A percentile compares a stretch with the other conserved stretches of the same genome.
Conservation (phyloP, 2,888 invertebrate genomes). For the Melinaea marsaeus region DNA sequence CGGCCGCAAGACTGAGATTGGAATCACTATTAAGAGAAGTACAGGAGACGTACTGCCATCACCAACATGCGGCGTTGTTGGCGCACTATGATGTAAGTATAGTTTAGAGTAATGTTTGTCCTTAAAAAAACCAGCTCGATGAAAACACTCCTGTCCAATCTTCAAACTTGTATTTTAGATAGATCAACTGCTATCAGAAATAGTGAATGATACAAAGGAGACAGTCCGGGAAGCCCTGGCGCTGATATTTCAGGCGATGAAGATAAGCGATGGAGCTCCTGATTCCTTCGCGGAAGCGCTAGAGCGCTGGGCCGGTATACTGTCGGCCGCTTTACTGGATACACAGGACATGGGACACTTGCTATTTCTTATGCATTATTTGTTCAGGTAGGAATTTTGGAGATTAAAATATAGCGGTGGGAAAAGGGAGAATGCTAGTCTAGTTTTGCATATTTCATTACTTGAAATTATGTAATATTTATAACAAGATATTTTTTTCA, state of each 20-base stretch:
- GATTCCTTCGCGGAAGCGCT: slow-evolving; percentile 48
- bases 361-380: slow-evolving; percentile 59
- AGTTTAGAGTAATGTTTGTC: neutral
- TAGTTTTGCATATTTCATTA: no score
- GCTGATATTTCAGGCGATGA: slow-evolving; percentile 52
- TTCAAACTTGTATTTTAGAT: slow-evolving; percentile 43
- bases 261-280: slow-evolving; percentile 51
- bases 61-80: slow-evolving; percentile 59
- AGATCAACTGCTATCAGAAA: slow-evolving; percentile 59
- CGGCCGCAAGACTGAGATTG: slow-evolving; percentile 54
- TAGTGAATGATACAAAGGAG: slow-evolving; percentile 43
- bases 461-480: no score
- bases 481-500: no score
- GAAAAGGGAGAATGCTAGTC: no score
- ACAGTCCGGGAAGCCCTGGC: slow-evolving; percentile 58
- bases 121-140: no score
- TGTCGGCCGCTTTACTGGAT: slow-evolving; percentile 49
- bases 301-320: slow-evolving; percentile 59
- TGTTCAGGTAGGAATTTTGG: slow-evolving; percentile 49
- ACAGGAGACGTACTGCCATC: slow-evolving; percentile 65
- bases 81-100: slow-evolving; percentile 59
- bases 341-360: slow-evolving; percentile 52
- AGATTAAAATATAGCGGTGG: no score
- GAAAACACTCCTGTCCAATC: no score
- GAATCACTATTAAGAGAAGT: slow-evolving; percentile 55